Conservation (phyloP, 2,888 invertebrate genomes). For the Penaeus monodon region DNA sequence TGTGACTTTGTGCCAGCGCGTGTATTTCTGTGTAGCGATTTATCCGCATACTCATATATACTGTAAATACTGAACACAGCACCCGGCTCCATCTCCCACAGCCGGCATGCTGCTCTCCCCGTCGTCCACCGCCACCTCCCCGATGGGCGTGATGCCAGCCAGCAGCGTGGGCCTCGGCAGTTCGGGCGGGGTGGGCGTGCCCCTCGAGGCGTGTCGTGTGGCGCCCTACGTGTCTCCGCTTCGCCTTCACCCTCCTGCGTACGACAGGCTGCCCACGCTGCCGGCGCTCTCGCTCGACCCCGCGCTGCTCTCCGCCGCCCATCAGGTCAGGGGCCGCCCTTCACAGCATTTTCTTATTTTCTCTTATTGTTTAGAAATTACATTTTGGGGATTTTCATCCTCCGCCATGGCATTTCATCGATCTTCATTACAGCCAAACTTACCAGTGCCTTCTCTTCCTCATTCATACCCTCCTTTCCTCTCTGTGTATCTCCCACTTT, state of each 20-base stretch:
- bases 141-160: slow-evolving; percentile 38
- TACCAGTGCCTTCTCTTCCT: not conserved
- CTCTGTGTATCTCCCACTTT: too few species aligned
- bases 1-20: not conserved
- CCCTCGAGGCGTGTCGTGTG: slow-evolving; percentile 63
- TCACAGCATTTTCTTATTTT: not conserved
- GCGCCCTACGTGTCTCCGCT: slow-evolving; percentile 64
- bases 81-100: not conserved
- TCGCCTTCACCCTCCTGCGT: slow-evolving; percentile 62
- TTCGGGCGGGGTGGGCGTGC: slow-evolving; percentile 56
- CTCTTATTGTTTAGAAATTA: not conserved
- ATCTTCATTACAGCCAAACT: too few species aligned
- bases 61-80: too few species aligned
- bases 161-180: slow-evolving; percentile 44
- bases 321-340: slow-evolving; percentile 63
- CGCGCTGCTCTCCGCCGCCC: slow-evolving; percentile 63
- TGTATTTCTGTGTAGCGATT: too few species aligned
- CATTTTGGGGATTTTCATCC: too few species aligned
- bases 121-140: slow-evolving; percentile 31
- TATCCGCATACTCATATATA: too few species aligned
- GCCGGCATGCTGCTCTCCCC: slow-evolving; percentile 64
- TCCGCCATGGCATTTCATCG: too few species aligned
- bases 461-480: not conserved
- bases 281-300: slow-evolving; percentile 60
- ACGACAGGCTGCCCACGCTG: slow-evolving; percentile 60